Evolutionary conservation across 2,888 invertebrate genomes (phyloP), one percentile per base, ranked within the genome.

Genomic region (Agrotis segetum): DNA sequence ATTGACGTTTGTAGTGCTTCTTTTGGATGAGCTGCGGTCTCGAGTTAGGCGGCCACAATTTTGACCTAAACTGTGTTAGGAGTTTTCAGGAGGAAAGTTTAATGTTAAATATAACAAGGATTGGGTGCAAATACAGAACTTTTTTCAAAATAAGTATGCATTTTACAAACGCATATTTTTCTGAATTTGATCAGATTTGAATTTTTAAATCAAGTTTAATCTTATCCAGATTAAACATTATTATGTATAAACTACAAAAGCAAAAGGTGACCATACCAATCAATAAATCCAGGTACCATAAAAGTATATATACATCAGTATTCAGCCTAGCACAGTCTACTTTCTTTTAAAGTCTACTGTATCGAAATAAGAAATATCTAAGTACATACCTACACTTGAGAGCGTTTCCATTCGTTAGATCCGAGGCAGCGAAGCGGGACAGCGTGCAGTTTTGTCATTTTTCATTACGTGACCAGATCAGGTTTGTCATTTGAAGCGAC

Each of bases 391-490:
- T 67, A 73, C 56, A 13, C 40, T 69, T 67, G 29, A 58, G 53
- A 77, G 67, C 67, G 75, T 72, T 76, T 70, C 71, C 75, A 92
- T 91, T 91, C 89, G 88, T 79, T 74, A 82, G 84, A 88, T 89
- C 84, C 71, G 44, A 79, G 75, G 82, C 85, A 85, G 81, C 83
- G 77, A 81, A 84, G 85, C 85, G 85, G 82, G 85, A 82, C 86
- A 82, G 74, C 84, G 88, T 89, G 89, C 92, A 92, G 92, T 94
- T 94, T 93, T 96, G 97, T 96, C 96, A 97, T 97, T 97, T 97
- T 97, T 97, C 97, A 97, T 97, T 97, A 97, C 97, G 97, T 97
- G 97, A 96, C 94, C 94, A 96, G 97, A 97, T 97, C 97, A 97
- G 95, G 95, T 95, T 94, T 93, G 94, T 96, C 95, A 95, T 91